Evolutionary conservation across 2,113 vertebrate species (phyloP).

Genomic region (Microtus richardsoni): DNA sequence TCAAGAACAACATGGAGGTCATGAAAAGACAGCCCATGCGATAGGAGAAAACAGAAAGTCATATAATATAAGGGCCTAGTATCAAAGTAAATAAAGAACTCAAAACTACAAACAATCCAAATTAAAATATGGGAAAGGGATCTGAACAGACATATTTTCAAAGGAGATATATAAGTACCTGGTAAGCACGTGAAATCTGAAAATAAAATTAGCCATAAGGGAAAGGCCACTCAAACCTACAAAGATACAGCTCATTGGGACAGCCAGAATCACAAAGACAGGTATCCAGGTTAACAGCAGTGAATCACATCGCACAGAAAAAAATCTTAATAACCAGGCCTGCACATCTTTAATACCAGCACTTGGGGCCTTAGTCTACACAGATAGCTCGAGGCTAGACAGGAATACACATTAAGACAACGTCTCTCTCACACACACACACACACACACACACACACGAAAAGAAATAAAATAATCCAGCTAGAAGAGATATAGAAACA

Average conservation of each 20-base stretch:
- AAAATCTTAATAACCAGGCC: background rate
- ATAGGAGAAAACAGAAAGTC: background rate
- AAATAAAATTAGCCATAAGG: background rate
- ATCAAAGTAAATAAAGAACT: background rate
- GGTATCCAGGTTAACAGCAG: background rate
- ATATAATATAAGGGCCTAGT: background rate
- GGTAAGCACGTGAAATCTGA: background rate
- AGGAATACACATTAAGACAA: background rate
- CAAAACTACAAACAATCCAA: constrained; percentile 10
- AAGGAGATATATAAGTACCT: background rate
- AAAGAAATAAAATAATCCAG: background rate
- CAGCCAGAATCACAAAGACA: constrained; percentile 1
- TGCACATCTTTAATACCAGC: background rate
- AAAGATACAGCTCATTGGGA: background rate
- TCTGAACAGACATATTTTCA: background rate
- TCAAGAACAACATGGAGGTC: background rate
- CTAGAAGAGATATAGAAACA: background rate
- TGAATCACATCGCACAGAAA: background rate
- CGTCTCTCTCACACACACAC: background rate
- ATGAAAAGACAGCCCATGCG: background rate
- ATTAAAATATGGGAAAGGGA: background rate
- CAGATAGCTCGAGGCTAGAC: background rate
- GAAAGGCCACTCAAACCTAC: constrained; percentile 36
- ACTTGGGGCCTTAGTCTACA: background rate
- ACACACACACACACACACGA: no score